Conservation (phyloP, 2,888 invertebrate species). For the Polyommatus iphigenia region DNA sequence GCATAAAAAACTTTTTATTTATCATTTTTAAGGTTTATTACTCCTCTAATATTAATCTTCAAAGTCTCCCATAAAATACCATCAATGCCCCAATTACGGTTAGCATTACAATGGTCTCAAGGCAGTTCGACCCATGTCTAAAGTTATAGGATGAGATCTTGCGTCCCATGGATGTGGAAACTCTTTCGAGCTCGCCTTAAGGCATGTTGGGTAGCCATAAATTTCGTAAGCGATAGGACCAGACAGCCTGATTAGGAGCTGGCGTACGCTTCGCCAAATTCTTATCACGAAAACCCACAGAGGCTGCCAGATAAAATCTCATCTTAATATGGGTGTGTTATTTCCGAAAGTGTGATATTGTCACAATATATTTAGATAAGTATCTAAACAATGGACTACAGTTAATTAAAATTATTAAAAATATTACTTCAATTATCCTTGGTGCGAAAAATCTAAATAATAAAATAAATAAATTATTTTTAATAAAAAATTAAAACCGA, state of each 20-base stretch:
- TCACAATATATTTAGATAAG: too few species aligned
- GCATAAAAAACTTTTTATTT: not conserved
- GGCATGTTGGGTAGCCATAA: slow-evolving; percentile 21
- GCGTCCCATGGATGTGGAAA: slow-evolving; percentile 1
- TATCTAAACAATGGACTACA: too few species aligned
- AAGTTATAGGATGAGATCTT: slow-evolving; percentile 16
- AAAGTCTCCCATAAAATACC: not conserved
- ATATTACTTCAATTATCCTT: too few species aligned
- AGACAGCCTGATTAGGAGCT: slow-evolving; percentile 22
- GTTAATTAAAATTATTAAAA: too few species aligned
- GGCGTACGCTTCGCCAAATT: slow-evolving; percentile 22
- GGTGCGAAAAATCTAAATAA: too few species aligned
- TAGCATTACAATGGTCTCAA: not conserved
- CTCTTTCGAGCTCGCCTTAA: slow-evolving; percentile 15
- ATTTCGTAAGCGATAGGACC: slow-evolving; percentile 10
- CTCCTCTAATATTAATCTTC: not conserved
- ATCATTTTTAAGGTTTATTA: not conserved
- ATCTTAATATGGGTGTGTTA: slow-evolving; percentile 12
- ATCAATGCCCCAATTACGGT: not conserved
- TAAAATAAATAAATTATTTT: too few species aligned
- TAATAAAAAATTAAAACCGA: too few species aligned
- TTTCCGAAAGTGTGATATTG: not conserved
- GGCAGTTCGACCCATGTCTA: slow-evolving; percentile 11
- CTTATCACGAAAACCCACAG: slow-evolving; percentile 22
- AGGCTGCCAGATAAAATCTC: slow-evolving; percentile 22